These are phyloP conservation scores for Probosciger aterrimus DNA, from an alignment of 2,113 vertebrate genomes.

Conservation along the genomic window DNA sequence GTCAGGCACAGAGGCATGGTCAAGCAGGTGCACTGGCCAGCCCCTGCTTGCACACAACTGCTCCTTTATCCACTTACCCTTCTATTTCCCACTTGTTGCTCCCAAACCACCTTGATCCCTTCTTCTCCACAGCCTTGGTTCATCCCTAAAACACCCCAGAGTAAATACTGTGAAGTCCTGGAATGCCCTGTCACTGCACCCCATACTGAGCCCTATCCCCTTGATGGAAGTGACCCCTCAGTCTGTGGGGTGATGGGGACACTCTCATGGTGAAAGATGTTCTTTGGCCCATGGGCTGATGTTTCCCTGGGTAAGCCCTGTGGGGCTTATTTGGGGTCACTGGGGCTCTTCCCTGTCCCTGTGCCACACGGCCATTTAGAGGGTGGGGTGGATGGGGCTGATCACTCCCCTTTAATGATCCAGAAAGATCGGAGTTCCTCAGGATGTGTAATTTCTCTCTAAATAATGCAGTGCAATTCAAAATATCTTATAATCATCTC, in stretches of 20 bases:
- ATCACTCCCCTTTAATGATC: fast-evolving
- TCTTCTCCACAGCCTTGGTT: background rate
- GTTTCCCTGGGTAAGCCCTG: background rate
- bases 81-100: background rate
- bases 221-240: background rate
- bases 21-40: background rate
- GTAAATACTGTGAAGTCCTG: background rate
- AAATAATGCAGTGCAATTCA: background rate
- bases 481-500: background rate
- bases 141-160: background rate
- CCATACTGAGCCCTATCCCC: background rate
- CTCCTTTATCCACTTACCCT: background rate
- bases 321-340: background rate
- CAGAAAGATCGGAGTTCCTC: background rate
- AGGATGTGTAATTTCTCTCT: background rate
- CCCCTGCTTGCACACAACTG: fast-evolving
- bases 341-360: background rate
- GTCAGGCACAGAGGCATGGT: background rate
- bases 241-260: no score
- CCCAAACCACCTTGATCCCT: background rate
- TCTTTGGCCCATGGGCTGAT: background rate
- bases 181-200: background rate
- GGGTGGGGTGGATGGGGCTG: background rate
- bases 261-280: background rate
- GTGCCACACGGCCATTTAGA: background rate